Evolutionary conservation across 2,888 invertebrate species (phyloP).

Genomic region (Gortyna flavago): DNA sequence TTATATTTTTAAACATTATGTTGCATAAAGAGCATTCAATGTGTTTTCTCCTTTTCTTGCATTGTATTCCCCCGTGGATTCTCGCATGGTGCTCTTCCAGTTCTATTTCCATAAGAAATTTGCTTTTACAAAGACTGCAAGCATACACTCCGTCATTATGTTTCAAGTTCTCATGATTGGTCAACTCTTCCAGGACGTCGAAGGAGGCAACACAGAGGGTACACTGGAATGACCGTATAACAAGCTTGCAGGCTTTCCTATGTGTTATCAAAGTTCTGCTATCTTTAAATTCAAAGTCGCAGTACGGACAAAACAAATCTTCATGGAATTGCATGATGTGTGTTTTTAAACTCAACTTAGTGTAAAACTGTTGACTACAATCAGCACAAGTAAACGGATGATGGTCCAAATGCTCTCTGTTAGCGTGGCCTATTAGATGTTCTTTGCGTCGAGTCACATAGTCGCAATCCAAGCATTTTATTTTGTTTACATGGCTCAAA

Average conservation of each 20-base stretch:
- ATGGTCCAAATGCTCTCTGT: slow-evolving; percentile 78
- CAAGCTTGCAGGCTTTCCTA: slow-evolving; percentile 67
- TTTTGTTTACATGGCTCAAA: slow-evolving; percentile 67
- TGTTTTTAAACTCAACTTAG: slow-evolving; percentile 73
- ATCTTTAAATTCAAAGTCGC: slow-evolving; percentile 73
- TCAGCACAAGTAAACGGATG: slow-evolving; percentile 77
- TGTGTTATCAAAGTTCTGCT: slow-evolving; percentile 68
- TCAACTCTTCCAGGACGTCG: slow-evolving; percentile 66
- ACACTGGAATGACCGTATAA: slow-evolving; percentile 68
- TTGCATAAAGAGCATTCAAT: slow-evolving; percentile 77
- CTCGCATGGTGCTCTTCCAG: slow-evolving; percentile 74
- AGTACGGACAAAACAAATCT: slow-evolving; percentile 74
- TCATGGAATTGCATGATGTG: slow-evolving; percentile 76
- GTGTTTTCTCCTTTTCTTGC: slow-evolving; percentile 73
- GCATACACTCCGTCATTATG: slow-evolving; percentile 71
- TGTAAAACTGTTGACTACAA: slow-evolving; percentile 78
- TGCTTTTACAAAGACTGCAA: slow-evolving; percentile 74
- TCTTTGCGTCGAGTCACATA: slow-evolving; percentile 76
- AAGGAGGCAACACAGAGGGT: slow-evolving; percentile 74
- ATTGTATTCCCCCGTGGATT: slow-evolving; percentile 75
- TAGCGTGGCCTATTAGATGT: slow-evolving; percentile 75
- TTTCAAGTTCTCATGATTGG: slow-evolving; percentile 68
- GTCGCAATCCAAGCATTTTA: slow-evolving; percentile 77
- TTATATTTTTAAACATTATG: slow-evolving; percentile 71
- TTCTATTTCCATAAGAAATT: slow-evolving; percentile 67